phyloP scores from a whole-genome alignment of 2,888 invertebrate species.

The Pyrgus malvae region DNA sequence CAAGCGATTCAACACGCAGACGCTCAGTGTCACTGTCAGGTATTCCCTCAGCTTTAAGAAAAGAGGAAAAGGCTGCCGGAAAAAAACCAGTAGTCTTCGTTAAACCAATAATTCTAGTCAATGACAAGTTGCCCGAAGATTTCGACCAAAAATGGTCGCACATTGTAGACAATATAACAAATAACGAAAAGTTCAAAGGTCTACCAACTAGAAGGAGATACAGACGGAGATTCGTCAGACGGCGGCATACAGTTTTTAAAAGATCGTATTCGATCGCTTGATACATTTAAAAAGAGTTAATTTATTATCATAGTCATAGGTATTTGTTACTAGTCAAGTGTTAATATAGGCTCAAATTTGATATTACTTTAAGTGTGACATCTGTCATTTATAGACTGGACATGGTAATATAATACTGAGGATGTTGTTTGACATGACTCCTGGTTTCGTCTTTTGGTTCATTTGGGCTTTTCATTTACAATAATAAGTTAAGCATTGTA shows the following conservation, averaged over 20 bases:
- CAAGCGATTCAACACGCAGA: slow-evolving; percentile 42
- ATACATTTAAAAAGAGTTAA: slow-evolving; percentile 18
- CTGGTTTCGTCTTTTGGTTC: too few relatives aligned
- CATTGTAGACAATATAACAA: slow-evolving; percentile 52
- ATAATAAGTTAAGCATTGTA: too few relatives aligned
- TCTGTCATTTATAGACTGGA: too few relatives aligned
- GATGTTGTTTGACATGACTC: too few relatives aligned
- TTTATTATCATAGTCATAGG: too few relatives aligned
- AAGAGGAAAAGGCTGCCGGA: slow-evolving; percentile 42
- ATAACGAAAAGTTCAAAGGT: slow-evolving; percentile 58
- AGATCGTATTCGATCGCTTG: slow-evolving; percentile 71
- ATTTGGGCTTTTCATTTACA: too few relatives aligned
- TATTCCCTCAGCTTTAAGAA: slow-evolving; percentile 46
- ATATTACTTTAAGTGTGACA: too few relatives aligned
- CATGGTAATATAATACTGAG: too few relatives aligned
- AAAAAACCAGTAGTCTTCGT: slow-evolving; percentile 43
- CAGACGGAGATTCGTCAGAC: slow-evolving; percentile 66
- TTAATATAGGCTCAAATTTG: too few relatives aligned
- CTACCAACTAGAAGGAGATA: slow-evolving; percentile 57
- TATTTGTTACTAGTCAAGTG: not conserved
- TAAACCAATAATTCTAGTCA: slow-evolving; percentile 69
- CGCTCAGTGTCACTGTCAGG: slow-evolving; percentile 53
- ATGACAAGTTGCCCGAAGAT: slow-evolving; percentile 68
- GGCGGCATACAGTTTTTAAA: slow-evolving; percentile 62
- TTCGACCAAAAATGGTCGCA: slow-evolving; percentile 65